Percentiles rank a stretch among this genome's conserved stretches.
phyloP scores from a whole-genome alignment of 1,140 invertebrate genomes.

The Pseudoatta argentina region DNA sequence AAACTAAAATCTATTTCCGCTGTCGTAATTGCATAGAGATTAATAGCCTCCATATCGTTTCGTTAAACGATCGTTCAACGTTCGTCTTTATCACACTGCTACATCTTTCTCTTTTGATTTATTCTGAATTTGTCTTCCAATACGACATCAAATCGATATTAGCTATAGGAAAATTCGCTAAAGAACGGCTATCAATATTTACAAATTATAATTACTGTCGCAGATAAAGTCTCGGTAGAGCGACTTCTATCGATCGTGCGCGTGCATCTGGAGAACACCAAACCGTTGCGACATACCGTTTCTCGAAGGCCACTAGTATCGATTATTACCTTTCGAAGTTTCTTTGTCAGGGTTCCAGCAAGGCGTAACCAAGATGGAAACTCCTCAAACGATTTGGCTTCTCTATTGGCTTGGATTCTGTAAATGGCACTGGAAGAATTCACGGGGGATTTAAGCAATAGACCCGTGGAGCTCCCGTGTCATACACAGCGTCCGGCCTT shows the following conservation, averaged over 20 bases:
- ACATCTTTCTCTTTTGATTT: constrained; percentile 37
- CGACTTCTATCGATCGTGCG: constrained; percentile 11
- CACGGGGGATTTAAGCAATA: constrained; percentile 85
- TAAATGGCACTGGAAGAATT: constrained; percentile 87
- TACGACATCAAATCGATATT: constrained; percentile 24
- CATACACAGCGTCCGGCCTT: constrained; percentile 86
- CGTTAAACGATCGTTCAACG: constrained; percentile 13
- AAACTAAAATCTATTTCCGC: constrained; percentile 38
- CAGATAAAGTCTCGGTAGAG: constrained; percentile 6
- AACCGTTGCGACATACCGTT: background rate
- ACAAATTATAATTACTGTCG: constrained; percentile 2
- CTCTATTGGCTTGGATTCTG: constrained; percentile 83
- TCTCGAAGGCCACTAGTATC: constrained; percentile 24
- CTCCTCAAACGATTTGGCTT: background rate
- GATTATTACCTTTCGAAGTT: constrained; percentile 28
- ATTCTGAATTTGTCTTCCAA: constrained; percentile 12
- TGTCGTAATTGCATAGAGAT: constrained; percentile 46
- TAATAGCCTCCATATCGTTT: constrained; percentile 34
- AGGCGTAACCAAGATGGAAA: background rate
- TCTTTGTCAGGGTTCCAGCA: background rate
- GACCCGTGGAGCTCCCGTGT: constrained; percentile 86
- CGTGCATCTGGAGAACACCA: constrained; percentile 7
- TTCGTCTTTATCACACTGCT: constrained; percentile 14
- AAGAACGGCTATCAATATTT: constrained; percentile 22
- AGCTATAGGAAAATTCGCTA: background rate